Conservation (phyloP, 2,888 invertebrate genomes). For the Actias luna region DNA sequence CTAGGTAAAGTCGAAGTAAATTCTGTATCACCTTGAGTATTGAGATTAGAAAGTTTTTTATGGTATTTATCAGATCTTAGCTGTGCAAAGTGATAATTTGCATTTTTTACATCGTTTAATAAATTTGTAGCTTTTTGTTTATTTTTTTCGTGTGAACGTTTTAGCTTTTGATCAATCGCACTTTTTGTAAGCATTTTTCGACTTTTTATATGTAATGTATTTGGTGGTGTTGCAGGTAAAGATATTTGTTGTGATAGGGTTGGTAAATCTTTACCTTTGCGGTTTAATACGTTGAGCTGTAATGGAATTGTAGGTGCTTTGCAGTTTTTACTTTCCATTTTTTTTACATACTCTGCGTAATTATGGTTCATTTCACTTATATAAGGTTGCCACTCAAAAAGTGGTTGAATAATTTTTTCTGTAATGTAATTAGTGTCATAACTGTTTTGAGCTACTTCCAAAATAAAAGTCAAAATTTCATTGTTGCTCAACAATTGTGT, state of each 20-base stretch:
- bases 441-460: constrained; percentile 66
- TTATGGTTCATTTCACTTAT: constrained; percentile 66
- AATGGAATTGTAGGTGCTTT: constrained; percentile 61
- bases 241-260: constrained; percentile 18
- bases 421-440: constrained; percentile 78
- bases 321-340: constrained; percentile 50
- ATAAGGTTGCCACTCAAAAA: constrained; percentile 72
- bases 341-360: constrained; percentile 58
- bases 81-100: constrained; percentile 52
- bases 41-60: constrained; percentile 44
- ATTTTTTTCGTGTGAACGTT: constrained; percentile 58
- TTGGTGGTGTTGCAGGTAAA: constrained; percentile 51
- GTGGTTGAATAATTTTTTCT: constrained; percentile 71
- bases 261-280: constrained; percentile 42
- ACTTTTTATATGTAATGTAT: constrained; percentile 44
- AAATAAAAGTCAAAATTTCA: constrained; percentile 66
- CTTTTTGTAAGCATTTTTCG: constrained; percentile 63
- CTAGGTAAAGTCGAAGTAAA: constrained; percentile 37
- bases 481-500: constrained; percentile 69
- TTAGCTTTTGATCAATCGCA: constrained; percentile 60
- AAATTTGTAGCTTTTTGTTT: constrained; percentile 55
- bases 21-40: constrained; percentile 47
- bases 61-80: constrained; percentile 49
- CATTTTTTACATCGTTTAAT: constrained; percentile 54
- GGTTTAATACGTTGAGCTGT: constrained; percentile 58